Conservation (phyloP, 2,797 vertebrate species). For the Hyperoplus immaculatus region DNA sequence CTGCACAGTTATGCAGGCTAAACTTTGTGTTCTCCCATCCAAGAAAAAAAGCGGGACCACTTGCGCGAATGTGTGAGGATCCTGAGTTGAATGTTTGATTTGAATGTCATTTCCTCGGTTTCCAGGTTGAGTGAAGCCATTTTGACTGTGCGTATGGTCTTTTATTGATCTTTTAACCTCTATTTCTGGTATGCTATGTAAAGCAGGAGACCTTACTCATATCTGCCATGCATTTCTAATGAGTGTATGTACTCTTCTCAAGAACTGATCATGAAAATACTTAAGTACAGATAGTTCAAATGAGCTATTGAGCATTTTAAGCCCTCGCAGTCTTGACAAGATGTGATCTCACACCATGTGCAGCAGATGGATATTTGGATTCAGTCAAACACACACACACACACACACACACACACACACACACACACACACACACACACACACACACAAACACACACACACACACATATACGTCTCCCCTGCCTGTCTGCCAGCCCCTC, state of each 20-base stretch:
- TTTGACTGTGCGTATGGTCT: conserved; percentile 7
- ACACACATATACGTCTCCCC: background rate
- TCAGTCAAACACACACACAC: background rate
- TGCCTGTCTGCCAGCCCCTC: conserved; percentile 17
- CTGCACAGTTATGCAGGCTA: background rate
- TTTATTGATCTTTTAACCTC: conserved; percentile 11
- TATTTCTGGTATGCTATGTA: background rate
- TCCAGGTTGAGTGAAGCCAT: background rate
- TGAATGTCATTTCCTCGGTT: background rate
- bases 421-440: too few species aligned
- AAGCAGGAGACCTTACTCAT: background rate
- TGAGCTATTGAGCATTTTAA: background rate
- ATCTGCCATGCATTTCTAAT: background rate
- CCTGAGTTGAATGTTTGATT: conserved; percentile 7
- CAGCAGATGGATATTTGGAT: background rate
- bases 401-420: too few species aligned
- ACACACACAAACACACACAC: too few species aligned
- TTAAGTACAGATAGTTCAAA: background rate
- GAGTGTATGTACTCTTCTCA: background rate
- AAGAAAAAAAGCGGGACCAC: background rate
- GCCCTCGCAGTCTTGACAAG: background rate
- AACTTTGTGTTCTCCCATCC: conserved; percentile 17
- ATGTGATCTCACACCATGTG: background rate
- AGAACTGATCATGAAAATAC: background rate
- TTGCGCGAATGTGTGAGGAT: background rate